Evolutionary conservation across 2,113 vertebrate genomes (phyloP).

Genomic region (Circaetus gallicus): DNA sequence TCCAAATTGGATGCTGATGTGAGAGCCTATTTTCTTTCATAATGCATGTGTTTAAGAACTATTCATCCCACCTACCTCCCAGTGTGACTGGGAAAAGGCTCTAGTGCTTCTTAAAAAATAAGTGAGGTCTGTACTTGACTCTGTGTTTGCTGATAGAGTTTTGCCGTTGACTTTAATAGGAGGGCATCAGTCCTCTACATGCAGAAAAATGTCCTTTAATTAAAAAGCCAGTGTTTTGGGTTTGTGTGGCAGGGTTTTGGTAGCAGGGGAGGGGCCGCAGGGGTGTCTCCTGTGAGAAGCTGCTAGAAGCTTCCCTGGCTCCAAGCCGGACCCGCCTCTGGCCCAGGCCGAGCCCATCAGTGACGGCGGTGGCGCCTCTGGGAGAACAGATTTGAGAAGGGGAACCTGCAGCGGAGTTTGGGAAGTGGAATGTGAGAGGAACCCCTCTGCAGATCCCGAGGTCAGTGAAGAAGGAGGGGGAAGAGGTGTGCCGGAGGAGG

Average conservation of each 20-base stretch:
- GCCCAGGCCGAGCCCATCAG: no score
- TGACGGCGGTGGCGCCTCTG: fast-evolving
- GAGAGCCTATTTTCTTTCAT: neutral
- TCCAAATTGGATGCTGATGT: neutral
- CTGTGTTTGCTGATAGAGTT: neutral
- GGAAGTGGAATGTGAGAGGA: no score
- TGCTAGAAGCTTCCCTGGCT: no score
- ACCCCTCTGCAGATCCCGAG: no score
- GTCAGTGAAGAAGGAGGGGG: no score
- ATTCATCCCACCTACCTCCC: neutral
- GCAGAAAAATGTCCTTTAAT: neutral
- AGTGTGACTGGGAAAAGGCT: neutral
- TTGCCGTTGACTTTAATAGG: neutral
- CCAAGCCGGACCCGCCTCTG: fast-evolving
- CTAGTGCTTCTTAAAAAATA: neutral
- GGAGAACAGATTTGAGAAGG: no score
- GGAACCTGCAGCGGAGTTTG: no score
- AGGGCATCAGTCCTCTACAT: neutral
- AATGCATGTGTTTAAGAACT: neutral
- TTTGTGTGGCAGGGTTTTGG: no score
- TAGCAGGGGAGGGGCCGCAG: no score
- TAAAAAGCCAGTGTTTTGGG: neutral
- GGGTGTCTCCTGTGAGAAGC: no score
- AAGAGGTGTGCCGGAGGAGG: no score
- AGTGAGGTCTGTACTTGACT: neutral